These are phyloP conservation scores for Donacobius atricapilla DNA, from an alignment of 2,113 vertebrate species.

Conservation along the genomic window DNA sequence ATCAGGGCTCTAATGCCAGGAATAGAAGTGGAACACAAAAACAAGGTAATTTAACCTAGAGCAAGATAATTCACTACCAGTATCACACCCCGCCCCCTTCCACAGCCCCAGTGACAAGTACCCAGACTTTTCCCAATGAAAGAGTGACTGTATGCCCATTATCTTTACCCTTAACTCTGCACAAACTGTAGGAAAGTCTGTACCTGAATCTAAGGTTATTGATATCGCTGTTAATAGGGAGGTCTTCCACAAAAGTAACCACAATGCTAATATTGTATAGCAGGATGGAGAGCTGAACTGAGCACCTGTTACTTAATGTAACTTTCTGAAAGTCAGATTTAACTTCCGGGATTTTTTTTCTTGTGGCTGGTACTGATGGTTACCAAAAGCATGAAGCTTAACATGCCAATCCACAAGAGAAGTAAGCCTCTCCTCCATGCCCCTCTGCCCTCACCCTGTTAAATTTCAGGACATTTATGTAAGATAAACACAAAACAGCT, in stretches of 20 bases:
- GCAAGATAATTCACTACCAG: background rate
- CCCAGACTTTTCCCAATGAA: background rate
- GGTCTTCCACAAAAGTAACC: background rate
- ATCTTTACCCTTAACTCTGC: background rate
- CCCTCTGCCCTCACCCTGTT: background rate
- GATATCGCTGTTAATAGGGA: fast-evolving
- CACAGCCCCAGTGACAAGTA: background rate
- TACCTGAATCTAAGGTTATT: background rate
- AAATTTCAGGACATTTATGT: background rate
- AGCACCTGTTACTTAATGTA: background rate
- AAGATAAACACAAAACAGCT: background rate
- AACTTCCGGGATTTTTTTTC: background rate
- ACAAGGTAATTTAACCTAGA: background rate
- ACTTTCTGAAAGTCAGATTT: background rate
- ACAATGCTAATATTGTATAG: background rate
- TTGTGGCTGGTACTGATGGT: background rate
- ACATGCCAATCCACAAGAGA: background rate
- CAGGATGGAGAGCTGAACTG: background rate
- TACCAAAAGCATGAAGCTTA: background rate
- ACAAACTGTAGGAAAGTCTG: background rate
- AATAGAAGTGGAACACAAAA: background rate
- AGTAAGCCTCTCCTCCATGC: background rate
- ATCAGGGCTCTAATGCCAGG: background rate
- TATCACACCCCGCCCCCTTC: background rate
- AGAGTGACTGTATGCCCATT: background rate